Evolutionary conservation across 2,797 vertebrate genomes (phyloP).

Genomic region (Melanotaenia maccullochi): DNA sequence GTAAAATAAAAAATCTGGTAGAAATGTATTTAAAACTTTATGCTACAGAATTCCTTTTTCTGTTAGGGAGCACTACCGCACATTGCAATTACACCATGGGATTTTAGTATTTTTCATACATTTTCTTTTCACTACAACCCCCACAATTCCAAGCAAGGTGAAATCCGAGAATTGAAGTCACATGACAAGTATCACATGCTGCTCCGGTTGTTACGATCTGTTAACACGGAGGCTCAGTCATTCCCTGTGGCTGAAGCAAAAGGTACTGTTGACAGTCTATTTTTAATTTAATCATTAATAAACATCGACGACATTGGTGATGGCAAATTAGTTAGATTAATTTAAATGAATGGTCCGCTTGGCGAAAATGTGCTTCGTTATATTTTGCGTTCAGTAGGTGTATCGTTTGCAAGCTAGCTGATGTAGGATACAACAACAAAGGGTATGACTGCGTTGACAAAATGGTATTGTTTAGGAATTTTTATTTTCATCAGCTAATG

Average conservation of each 20-base stretch:
- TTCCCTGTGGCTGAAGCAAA: background rate
- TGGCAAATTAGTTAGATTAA: background rate
- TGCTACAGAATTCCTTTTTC: background rate
- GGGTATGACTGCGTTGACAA: conserved; percentile 17
- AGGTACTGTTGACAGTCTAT: conserved; percentile 4
- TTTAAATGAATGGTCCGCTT: background rate
- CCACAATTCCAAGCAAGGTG: conserved; percentile 29
- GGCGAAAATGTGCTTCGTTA: background rate
- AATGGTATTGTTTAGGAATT: conserved; percentile 15
- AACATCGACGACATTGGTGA: fast-evolving
- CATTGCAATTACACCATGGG: too few relatives aligned
- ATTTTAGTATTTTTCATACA: too few relatives aligned
- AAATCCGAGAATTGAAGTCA: conserved; percentile 16
- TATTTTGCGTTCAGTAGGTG: background rate
- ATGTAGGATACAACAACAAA: conserved; percentile 21
- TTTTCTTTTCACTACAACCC: conserved; percentile 46
- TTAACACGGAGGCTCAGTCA: conserved; percentile 29
- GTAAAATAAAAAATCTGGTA: background rate
- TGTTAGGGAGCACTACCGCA: background rate
- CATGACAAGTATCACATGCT: conserved; percentile 46
- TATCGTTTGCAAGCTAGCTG: conserved; percentile 40
- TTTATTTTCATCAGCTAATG: background rate
- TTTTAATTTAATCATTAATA: background rate
- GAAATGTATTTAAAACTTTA: background rate
- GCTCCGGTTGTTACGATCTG: background rate